phyloP scores from a whole-genome alignment of 2,113 vertebrate genomes.

The Acinonyx jubatus region DNA sequence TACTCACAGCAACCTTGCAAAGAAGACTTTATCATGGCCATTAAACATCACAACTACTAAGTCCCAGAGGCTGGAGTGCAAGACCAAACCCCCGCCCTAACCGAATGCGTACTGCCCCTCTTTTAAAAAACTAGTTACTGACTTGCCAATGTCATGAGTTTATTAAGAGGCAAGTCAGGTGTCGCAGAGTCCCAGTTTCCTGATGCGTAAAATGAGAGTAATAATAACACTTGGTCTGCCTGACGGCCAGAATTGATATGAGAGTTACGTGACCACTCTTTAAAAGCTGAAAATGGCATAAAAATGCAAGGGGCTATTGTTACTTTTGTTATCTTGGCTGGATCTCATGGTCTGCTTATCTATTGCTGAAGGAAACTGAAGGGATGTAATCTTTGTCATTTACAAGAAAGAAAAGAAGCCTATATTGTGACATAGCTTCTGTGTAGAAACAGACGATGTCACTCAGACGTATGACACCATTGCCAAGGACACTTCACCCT shows the following conservation, averaged over 20 bases:
- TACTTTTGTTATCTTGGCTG: neutral
- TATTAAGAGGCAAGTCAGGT: neutral
- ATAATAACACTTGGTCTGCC: neutral
- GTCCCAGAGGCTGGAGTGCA: neutral
- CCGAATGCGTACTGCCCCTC: neutral
- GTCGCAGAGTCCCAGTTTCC: neutral
- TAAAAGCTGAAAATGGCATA: neutral
- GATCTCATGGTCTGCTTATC: neutral
- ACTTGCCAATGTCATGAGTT: neutral
- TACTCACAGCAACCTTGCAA: neutral
- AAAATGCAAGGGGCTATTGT: neutral
- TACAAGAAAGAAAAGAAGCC: constrained; percentile 21
- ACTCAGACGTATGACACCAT: neutral
- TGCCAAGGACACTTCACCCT: neutral
- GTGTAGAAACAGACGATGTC: constrained; percentile 22
- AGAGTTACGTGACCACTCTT: neutral
- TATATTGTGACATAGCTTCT: neutral
- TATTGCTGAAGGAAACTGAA: neutral
- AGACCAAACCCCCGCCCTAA: neutral
- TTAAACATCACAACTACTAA: constrained; percentile 56
- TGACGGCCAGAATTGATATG: neutral
- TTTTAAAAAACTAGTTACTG: constrained; percentile 4
- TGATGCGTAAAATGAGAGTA: neutral
- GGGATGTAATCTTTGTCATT: neutral
- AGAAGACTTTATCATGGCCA: constrained; percentile 36